These are phyloP conservation scores for Marasmarcha lunaedactyla DNA, from an alignment of 2,888 invertebrate species.

Conservation along the genomic window DNA sequence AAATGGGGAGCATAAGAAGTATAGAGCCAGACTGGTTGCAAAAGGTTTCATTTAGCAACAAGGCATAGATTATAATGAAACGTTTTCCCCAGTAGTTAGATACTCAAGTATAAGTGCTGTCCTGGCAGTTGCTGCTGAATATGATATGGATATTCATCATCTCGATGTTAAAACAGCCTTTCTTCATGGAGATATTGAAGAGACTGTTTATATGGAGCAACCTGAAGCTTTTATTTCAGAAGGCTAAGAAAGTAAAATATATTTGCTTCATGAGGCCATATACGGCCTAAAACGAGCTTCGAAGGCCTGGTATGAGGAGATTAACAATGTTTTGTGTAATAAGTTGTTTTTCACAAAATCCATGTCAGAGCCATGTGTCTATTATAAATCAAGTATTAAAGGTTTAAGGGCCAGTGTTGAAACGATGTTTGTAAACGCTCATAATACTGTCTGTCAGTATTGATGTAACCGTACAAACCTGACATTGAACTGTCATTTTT, in stretches of 20 bases:
- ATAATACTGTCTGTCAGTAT: no score
- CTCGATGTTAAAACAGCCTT: slow-evolving; percentile 17
- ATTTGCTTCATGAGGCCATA: slow-evolving; percentile 11
- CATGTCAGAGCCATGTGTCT: slow-evolving; percentile 11
- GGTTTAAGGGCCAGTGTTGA: no score
- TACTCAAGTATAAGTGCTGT: slow-evolving; percentile 10
- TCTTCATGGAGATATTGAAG: slow-evolving; percentile 13
- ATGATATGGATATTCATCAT: slow-evolving; percentile 11
- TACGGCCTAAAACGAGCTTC: slow-evolving; percentile 11
- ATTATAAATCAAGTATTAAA: slow-evolving; percentile 1
- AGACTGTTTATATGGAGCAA: slow-evolving; percentile 13
- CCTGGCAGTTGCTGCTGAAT: slow-evolving; percentile 7
- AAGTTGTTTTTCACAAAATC: slow-evolving; percentile 6
- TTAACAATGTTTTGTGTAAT: slow-evolving; percentile 6
- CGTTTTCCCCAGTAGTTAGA: slow-evolving; percentile 14
- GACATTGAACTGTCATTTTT: no score
- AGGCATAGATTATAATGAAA: slow-evolving; percentile 11
- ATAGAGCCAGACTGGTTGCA: slow-evolving; percentile 13
- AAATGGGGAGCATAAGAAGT: slow-evolving; percentile 7
- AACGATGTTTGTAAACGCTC: no score
- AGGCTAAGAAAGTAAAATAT: slow-evolving; percentile 7
- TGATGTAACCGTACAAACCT: no score
- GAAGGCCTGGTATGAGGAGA: slow-evolving; percentile 9
- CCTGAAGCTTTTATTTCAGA: slow-evolving; percentile 12
- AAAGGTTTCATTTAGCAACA: slow-evolving; percentile 10